These are phyloP conservation scores for Heterodera schachtii DNA, from an alignment of 1,140 invertebrate genomes.

Conservation along the genomic window DNA sequence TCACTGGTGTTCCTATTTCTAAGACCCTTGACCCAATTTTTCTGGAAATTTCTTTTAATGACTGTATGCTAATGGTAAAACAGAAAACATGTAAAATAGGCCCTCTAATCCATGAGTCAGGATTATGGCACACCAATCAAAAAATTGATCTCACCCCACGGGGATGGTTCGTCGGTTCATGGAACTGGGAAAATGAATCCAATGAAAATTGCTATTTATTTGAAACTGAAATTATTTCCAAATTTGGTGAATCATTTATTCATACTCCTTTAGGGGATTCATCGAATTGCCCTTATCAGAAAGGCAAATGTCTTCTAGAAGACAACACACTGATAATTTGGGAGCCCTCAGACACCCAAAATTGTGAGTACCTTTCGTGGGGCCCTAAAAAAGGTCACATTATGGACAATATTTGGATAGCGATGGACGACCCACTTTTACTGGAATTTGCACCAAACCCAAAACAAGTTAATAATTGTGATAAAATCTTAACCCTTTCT, in stretches of 20 bases:
- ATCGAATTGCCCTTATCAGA: neutral
- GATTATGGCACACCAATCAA: slow-evolving; percentile 4
- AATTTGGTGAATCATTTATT: neutral
- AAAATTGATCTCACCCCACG: slow-evolving; percentile 9
- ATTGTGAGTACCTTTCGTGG: neutral
- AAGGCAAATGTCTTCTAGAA: neutral
- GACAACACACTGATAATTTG: slow-evolving; percentile 9
- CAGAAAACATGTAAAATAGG: neutral
- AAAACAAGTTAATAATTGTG: neutral
- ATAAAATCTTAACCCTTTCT: neutral
- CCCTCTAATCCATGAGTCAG: slow-evolving; percentile 1
- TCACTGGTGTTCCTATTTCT: neutral
- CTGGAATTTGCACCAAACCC: neutral
- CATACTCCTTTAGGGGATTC: neutral
- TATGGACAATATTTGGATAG: neutral
- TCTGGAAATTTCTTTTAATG: neutral
- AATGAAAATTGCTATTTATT: slow-evolving; percentile 19
- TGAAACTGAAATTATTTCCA: neutral
- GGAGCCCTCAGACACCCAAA: neutral
- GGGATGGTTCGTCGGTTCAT: neutral
- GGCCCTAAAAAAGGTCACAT: neutral
- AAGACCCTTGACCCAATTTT: neutral
- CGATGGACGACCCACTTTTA: neutral
- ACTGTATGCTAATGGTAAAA: neutral
- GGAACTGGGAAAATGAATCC: neutral